Base-by-base conservation (phyloP, 2,888 invertebrate species). In the Stegana nigrithorax region DNA sequence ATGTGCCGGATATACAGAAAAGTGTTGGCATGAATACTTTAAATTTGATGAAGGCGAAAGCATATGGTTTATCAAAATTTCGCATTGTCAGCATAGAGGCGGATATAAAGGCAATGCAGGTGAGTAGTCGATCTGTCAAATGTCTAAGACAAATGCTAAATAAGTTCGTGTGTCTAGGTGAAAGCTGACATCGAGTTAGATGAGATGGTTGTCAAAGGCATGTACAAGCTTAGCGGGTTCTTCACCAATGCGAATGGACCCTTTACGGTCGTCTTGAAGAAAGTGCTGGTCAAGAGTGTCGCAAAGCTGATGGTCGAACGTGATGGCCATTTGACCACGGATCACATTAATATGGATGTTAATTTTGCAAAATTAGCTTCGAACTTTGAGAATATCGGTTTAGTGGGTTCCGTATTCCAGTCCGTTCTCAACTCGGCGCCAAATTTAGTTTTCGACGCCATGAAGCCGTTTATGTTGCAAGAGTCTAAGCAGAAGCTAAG, bases 361-460 rank as follows among this genome's bases (percentile, higher is more conserved):
- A 89, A 89, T 0, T 94, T 94, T 73, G 88, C 88, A 51, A 90
- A 90, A 51, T 93, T 95, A 73, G 87, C 90, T 7, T 91, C 95
- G 86, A 91, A 95, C 77, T 95, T 96, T 76, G 89, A 94, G 83
- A 93, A 94, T 80, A 88, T 95, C 0, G 85, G 94, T 4, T 89
- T 94, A 70, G 87, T 94, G 65, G 93, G 92, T 1, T 88, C 89
- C 44, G 85, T 89, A 67, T 88, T 90, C 67, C 91, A 92, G 82
- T 90, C 92, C 0, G 88, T 94, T 51, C 89, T 96, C 47, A 96
- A 95, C 83, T 91, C 93, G 0, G 89, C 95, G 0, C 94, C 95
- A 0, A 90, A 89, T 12, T 90, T 94, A 67, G 88, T 96, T 2
- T 95, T 96, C 73, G 94, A 95, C 81, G 92, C 93, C 8, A 92